phyloP scores from a whole-genome alignment of 2,888 invertebrate genomes.

The Tortrix viridana region DNA sequence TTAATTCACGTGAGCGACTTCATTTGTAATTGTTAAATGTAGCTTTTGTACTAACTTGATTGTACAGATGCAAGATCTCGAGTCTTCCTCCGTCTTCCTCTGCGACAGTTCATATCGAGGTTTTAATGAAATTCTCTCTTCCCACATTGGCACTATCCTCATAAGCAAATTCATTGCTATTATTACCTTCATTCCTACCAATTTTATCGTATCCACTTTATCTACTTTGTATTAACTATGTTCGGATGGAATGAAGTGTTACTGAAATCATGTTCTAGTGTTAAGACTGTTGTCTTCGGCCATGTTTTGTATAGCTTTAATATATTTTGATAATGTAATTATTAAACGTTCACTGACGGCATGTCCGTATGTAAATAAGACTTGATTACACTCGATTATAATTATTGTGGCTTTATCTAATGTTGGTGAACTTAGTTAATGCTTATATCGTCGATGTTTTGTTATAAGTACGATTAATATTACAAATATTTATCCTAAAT shows the following conservation, averaged over 20 bases:
- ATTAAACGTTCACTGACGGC: conserved; percentile 56
- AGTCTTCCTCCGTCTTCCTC: conserved; percentile 80
- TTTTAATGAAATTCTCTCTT: conserved; percentile 50
- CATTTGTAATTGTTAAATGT: conserved; percentile 45
- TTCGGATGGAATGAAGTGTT: conserved; percentile 40
- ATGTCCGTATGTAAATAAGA: conserved; percentile 62
- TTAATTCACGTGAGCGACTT: conserved; percentile 48
- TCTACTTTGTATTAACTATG: conserved; percentile 6
- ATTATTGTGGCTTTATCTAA: conserved; percentile 74
- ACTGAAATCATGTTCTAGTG: conserved; percentile 52
- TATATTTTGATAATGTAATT: conserved; percentile 71
- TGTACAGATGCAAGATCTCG: conserved; percentile 53
- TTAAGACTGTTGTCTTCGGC: conserved; percentile 76
- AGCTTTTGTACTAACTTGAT: conserved; percentile 53
- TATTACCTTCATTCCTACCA: conserved; percentile 45
- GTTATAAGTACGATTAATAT: conserved; percentile 79
- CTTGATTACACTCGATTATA: conserved; percentile 57
- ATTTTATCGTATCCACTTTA: conserved; percentile 37
- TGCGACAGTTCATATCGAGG: conserved; percentile 57
- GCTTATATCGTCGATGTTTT: conserved; percentile 79
- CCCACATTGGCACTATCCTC: conserved; percentile 50
- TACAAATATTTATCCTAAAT: conserved; percentile 82
- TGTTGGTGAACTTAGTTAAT: conserved; percentile 78
- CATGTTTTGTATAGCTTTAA: conserved; percentile 79
- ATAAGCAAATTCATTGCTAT: conserved; percentile 45